These are phyloP conservation scores for Scylla paramamosain DNA, from an alignment of 1,140 invertebrate species.

Conservation along the genomic window DNA sequence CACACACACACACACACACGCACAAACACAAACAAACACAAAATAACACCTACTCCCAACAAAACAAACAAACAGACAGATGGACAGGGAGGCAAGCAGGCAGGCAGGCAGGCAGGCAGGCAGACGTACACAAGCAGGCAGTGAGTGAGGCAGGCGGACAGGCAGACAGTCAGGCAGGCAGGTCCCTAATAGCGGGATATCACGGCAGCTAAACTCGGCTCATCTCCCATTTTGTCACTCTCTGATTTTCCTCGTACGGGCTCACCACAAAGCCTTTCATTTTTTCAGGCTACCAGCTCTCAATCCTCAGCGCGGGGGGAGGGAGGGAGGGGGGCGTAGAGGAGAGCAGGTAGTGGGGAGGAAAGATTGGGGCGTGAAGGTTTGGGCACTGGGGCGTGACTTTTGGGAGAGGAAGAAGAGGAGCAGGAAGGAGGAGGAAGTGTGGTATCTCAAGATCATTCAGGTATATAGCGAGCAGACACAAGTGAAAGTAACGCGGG, in stretches of 20 bases:
- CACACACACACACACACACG: background rate
- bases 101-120: background rate
- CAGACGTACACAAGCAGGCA: background rate
- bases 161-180: background rate
- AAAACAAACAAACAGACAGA: background rate
- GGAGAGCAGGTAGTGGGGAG: background rate
- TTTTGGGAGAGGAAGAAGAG: background rate
- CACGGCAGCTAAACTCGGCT: conserved; percentile 42
- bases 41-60: background rate
- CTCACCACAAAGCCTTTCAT: conserved; percentile 42
- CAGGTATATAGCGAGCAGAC: too few species aligned
- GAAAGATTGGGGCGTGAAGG: background rate
- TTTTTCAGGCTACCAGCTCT: conserved; percentile 49
- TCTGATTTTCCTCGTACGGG: conserved; percentile 57
- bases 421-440: background rate
- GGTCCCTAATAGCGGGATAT: conserved; percentile 57
- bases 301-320: background rate
- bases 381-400: background rate
- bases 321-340: background rate
- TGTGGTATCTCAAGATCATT: background rate
- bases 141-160: background rate
- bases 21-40: too few species aligned
- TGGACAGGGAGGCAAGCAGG: background rate
- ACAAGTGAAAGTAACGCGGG: too few species aligned
- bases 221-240: conserved; percentile 59